Evolutionary conservation across 2,113 vertebrate genomes (phyloP).

Genomic region (Hippolais icterina): DNA sequence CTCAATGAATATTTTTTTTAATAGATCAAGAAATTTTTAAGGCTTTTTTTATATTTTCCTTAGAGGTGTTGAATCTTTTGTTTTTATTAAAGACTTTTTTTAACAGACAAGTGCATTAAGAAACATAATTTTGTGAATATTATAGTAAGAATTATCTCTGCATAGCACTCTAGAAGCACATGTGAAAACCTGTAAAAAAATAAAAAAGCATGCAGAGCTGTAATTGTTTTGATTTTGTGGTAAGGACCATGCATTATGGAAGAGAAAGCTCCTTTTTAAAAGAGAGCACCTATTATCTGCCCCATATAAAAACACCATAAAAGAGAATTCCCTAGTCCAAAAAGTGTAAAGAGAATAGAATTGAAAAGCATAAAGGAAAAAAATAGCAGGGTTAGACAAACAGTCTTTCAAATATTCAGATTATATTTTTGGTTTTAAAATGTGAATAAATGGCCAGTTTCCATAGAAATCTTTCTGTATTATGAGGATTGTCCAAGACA

Average conservation of each 20-base stretch:
- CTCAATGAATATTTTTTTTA: conserved; percentile 46
- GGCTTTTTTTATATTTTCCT: background rate
- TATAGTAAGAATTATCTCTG: background rate
- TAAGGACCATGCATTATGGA: background rate
- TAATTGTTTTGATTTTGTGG: background rate
- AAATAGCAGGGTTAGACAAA: background rate
- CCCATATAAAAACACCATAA: background rate
- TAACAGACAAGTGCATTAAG: conserved; percentile 46
- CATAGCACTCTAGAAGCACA: background rate
- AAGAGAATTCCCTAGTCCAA: background rate
- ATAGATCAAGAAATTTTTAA: background rate
- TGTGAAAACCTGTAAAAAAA: background rate
- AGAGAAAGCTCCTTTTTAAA: background rate
- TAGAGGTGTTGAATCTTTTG: conserved; percentile 21
- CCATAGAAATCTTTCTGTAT: background rate
- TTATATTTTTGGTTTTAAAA: background rate
- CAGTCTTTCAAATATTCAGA: background rate
- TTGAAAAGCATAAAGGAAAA: background rate
- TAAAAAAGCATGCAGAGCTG: background rate
- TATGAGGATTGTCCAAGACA: background rate
- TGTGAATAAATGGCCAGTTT: background rate
- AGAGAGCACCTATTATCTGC: background rate
- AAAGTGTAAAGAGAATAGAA: background rate
- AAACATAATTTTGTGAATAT: background rate
- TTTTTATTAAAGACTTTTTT: conserved; percentile 38